Evolutionary conservation across 1,140 invertebrate genomes (phyloP).

Genomic region (Drosophila pandora): DNA sequence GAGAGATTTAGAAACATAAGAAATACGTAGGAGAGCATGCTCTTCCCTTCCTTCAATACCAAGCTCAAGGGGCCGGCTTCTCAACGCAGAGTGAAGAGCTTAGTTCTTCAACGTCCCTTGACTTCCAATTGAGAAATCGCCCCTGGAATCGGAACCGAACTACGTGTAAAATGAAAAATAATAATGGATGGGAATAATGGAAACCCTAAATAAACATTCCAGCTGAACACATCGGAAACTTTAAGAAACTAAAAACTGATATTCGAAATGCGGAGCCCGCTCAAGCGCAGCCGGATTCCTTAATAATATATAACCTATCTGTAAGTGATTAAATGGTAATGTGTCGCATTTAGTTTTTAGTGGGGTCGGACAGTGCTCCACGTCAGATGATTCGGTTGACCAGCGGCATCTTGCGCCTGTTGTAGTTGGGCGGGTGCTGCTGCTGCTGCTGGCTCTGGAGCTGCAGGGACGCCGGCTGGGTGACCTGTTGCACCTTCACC

Average conservation of each 20-base stretch:
- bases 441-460: constrained; percentile 14
- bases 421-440: constrained; percentile 70
- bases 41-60: neutral
- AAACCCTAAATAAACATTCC: constrained; percentile 51
- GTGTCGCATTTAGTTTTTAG: constrained; percentile 10
- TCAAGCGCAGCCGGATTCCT: constrained; percentile 59
- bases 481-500: constrained; percentile 67
- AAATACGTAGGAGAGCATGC: neutral
- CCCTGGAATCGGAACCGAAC: neutral
- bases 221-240: constrained; percentile 3
- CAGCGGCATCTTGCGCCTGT: constrained; percentile 86
- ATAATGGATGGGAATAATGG: too few species aligned
- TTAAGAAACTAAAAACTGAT: constrained; percentile 29
- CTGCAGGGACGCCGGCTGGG: constrained; percentile 12
- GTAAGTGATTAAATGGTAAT: constrained; percentile 1
- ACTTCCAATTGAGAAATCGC: constrained; percentile 32
- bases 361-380: constrained; percentile 9
- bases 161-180: neutral
- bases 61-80: neutral
- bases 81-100: neutral
- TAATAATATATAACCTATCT: constrained; percentile 9
- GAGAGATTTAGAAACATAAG: constrained; percentile 19
- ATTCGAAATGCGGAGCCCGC: constrained; percentile 41
- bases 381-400: constrained; percentile 85
- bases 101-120: constrained; percentile 1